phyloP scores from a whole-genome alignment of 2,888 invertebrate genomes.

The Cancer borealis region DNA sequence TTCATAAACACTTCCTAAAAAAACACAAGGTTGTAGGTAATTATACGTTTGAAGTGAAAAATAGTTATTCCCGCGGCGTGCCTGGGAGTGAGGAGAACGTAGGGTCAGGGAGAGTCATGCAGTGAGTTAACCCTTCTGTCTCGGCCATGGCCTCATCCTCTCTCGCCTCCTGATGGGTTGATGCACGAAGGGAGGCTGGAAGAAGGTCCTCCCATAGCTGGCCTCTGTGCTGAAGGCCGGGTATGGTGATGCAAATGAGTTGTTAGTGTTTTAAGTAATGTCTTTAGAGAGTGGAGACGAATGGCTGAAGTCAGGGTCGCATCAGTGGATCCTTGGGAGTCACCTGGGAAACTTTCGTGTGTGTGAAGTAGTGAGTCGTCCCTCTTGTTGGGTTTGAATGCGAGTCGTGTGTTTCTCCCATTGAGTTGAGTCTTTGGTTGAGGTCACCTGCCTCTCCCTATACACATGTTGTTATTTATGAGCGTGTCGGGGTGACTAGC shows the following conservation, averaged over 20 bases:
- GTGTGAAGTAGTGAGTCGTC: neutral
- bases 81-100: neutral
- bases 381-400: neutral
- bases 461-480: neutral
- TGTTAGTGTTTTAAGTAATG: neutral
- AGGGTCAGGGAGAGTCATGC: constrained; percentile 9
- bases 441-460: neutral
- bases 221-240: neutral
- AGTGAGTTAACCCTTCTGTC: neutral
- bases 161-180: neutral
- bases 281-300: neutral
- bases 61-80: neutral
- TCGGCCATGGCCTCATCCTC: neutral
- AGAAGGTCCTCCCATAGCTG: neutral
- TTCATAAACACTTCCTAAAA: neutral
- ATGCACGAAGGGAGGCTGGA: neutral
- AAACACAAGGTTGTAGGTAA: neutral
- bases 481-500: neutral
- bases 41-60: neutral
- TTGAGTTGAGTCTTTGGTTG: neutral
- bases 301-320: neutral
- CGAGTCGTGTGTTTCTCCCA: neutral
- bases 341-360: neutral
- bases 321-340: neutral
- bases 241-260: constrained; percentile 12